Evolutionary conservation across 2,888 invertebrate genomes (phyloP).

Genomic region (Scaptomyza reducta): DNA sequence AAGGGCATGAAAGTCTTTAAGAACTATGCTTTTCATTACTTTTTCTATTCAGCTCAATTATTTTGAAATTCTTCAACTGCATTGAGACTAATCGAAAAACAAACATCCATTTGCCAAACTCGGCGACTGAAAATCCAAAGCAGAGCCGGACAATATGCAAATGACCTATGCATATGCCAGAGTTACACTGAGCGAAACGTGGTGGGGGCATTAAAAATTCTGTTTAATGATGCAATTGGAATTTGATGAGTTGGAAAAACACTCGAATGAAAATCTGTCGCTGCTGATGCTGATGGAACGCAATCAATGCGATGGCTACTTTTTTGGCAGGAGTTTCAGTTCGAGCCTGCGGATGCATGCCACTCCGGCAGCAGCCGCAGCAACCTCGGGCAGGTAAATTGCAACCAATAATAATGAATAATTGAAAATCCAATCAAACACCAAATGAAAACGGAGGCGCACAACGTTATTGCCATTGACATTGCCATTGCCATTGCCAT

Average conservation of each 20-base stretch:
- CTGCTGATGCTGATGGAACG: constrained; percentile 47
- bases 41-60: not conserved
- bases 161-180: constrained; percentile 18
- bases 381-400: constrained; percentile 72
- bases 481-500: constrained; percentile 24
- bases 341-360: not conserved
- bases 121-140: constrained; percentile 2
- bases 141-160: constrained; percentile 14
- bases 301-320: constrained; percentile 65
- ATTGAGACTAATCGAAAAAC: not conserved
- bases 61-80: not conserved
- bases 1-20: too few relatives aligned
- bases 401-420: constrained; percentile 84
- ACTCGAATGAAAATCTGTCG: constrained; percentile 43
- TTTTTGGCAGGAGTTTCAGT: constrained; percentile 3
- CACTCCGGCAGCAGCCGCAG: constrained; percentile 22
- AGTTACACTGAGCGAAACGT: constrained; percentile 23
- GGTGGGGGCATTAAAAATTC: constrained; percentile 74
- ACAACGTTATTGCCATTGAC: constrained; percentile 25
- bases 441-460: constrained; percentile 80
- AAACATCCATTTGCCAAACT: constrained; percentile 2
- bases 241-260: constrained; percentile 80
- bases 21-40: too few relatives aligned
- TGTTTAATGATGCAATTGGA: constrained; percentile 81
- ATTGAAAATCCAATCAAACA: constrained; percentile 84